Evolutionary conservation across 2,797 vertebrate genomes (phyloP), one percentile per base, ranked within the genome.

Genomic region (Ctenopoma multispine): DNA sequence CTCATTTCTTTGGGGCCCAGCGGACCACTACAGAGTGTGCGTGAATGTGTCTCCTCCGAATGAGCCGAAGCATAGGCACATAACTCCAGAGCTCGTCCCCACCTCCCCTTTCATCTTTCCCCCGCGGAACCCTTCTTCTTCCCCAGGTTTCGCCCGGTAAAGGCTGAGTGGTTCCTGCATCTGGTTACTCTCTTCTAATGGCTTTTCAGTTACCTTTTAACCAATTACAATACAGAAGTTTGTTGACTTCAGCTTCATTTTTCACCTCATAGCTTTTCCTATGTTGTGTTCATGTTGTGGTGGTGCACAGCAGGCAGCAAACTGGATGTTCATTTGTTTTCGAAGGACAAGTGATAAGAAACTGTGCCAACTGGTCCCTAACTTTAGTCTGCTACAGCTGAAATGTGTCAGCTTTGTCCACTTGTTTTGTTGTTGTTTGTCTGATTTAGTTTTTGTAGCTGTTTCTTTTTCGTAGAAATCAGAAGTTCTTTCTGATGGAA

Each of bases 1-100:
- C 95, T 96, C 95, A 95, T 97, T 96, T 96, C 96, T 96, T 96
- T 95, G 94, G 83, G 88, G 80, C 88, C 82, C 95, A 94, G 94
- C 86, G 89, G 93, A 92, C 94, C 96, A 95, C 94, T 96, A 94
- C 94, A 94, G 94, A 34, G 38, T 66, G 63, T 65, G 59, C 65
- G 27, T 75, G 41, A 63, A 62, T 75, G 27, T 50, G 62, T 79
- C 62, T 69, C 61, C 74, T 64, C 62, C 31, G 69, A 83, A 84
- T 75, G 75, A 84, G 83, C 81, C 69, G 75, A 81, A 90, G 85
- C 79, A 66, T 71, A 65, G 77, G 87, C 69, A 74, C 88, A 79
- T 89, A 90, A 87, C 87, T 90, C 86, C 77, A 66, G 76, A 77
- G 71, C 83, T 76, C 82, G 69, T 73, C 70, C 69, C 59, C 57